Evolutionary conservation across 2,888 invertebrate species (phyloP), one percentile per base, ranked within the genome.

Genomic region (Phengaris arion): DNA sequence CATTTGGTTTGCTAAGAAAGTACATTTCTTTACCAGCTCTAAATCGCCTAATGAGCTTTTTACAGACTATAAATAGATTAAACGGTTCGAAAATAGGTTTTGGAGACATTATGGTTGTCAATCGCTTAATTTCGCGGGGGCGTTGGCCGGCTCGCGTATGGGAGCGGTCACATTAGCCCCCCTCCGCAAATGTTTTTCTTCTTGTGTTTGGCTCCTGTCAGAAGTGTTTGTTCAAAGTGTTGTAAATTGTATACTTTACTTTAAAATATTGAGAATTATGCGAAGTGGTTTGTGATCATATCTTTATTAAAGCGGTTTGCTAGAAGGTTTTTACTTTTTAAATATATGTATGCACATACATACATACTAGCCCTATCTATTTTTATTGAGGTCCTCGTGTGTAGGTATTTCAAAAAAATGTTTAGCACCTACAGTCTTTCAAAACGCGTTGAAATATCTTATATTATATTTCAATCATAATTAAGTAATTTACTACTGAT

Each of bases 161-260:
- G 84, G 80, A 83, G 86, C 83, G 81, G 85, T 85, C 87, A 89
- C 86, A 86, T 90, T 88, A 87, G 84, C 84, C 85, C 87, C 87
- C 85, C 85, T 82, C 80, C 84, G 84, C 77, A 85, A 82, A 84
- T 79, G 84, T 88, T 90, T 90, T 90, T 84, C 83, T 89, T 83
- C 80, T 84, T 81, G 78, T 77, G 83, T 87, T 86, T 85, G 84
- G 85, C 87, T 87, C 87, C 87, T 82, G 84, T 83, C 64, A 64
- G 6, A 45, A 64, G 64, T 64, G 64, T 64, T 64, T 64, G 35
- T 35, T 12, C 4, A 35, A 64, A 64, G 35, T 52, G 52, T 52
- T 12, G 52, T 52, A 52, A 35, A 35, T 35, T 35, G 35, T 35
- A 35, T 35, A 35, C 35, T 35, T 35, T 64, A 5, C 45, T 59